A percentile compares a stretch with the other conserved stretches of the same genome.
These are phyloP conservation scores for Heliconius cydno DNA, from an alignment of 2,888 invertebrate genomes.

Conservation along the genomic window DNA sequence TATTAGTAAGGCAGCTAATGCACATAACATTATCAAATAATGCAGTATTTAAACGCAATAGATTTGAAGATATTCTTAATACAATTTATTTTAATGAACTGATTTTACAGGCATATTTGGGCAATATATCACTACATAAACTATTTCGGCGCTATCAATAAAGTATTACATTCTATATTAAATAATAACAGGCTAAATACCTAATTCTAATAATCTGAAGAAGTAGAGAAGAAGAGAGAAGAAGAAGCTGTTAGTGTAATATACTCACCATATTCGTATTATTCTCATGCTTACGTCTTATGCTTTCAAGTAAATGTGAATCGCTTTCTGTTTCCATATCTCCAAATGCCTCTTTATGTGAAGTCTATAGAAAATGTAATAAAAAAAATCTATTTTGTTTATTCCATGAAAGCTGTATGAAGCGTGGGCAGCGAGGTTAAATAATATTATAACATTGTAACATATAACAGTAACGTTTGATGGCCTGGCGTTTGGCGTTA, in stretches of 20 bases:
- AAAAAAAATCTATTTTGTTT: background rate
- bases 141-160: too few species aligned
- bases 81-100: too few species aligned
- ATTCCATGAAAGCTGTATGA: constrained; percentile 30
- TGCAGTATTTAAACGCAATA: too few species aligned
- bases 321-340: constrained; percentile 69
- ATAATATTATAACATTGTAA: constrained; percentile 19
- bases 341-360: background rate
- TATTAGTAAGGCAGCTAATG: background rate
- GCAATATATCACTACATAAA: too few species aligned
- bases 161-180: too few species aligned
- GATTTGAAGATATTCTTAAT: too few species aligned
- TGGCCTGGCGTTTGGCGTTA: background rate
- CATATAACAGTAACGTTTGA: background rate
- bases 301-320: constrained; percentile 59
- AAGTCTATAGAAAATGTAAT: background rate
- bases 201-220: too few species aligned
- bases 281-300: constrained; percentile 65
- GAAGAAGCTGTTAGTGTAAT: background rate
- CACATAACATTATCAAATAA: background rate
- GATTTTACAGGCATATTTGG: too few species aligned
- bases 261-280: constrained; percentile 13
- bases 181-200: too few species aligned
- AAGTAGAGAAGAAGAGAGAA: too few species aligned
- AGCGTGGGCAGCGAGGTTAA: background rate